Evolutionary conservation across 2,888 invertebrate species (phyloP).

Genomic region (Oeneis ivallda): DNA sequence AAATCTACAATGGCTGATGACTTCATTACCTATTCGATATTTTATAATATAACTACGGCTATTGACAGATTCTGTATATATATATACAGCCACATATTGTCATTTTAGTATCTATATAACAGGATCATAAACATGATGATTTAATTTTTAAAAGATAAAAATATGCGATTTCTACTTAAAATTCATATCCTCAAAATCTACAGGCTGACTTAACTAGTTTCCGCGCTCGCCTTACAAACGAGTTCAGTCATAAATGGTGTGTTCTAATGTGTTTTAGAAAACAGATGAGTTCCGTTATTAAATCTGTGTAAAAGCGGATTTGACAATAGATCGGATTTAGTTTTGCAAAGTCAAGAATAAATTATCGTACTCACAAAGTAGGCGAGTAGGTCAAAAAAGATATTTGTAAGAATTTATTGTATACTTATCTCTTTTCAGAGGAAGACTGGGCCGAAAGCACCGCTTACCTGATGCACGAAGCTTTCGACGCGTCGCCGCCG

Average conservation of each 20-base stretch:
- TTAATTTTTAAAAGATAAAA: not conserved
- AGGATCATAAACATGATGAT: not conserved
- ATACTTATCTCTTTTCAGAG: constrained; percentile 79
- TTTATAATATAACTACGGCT: too few species aligned
- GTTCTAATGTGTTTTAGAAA: constrained; percentile 50
- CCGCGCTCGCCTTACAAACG: constrained; percentile 21
- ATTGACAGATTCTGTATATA: too few species aligned
- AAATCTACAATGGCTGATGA: too few species aligned
- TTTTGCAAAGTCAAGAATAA: constrained; percentile 51
- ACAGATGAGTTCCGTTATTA: constrained; percentile 60
- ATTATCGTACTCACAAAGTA: constrained; percentile 45
- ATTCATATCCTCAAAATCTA: not conserved
- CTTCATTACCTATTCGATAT: too few species aligned
- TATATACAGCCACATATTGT: too few species aligned
- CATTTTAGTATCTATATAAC: not conserved
- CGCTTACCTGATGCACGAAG: constrained; percentile 84
- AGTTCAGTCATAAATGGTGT: constrained; percentile 23
- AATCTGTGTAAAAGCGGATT: constrained; percentile 49
- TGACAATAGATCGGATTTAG: constrained; percentile 59
- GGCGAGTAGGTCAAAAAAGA: constrained; percentile 49
- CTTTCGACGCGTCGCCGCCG: constrained; percentile 74
- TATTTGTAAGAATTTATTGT: constrained; percentile 14
- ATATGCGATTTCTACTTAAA: constrained; percentile 1
- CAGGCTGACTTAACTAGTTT: not conserved
- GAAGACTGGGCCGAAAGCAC: constrained; percentile 88